phyloP scores from a whole-genome alignment of 1,140 invertebrate species.

The Lutraria rhynchaena region DNA sequence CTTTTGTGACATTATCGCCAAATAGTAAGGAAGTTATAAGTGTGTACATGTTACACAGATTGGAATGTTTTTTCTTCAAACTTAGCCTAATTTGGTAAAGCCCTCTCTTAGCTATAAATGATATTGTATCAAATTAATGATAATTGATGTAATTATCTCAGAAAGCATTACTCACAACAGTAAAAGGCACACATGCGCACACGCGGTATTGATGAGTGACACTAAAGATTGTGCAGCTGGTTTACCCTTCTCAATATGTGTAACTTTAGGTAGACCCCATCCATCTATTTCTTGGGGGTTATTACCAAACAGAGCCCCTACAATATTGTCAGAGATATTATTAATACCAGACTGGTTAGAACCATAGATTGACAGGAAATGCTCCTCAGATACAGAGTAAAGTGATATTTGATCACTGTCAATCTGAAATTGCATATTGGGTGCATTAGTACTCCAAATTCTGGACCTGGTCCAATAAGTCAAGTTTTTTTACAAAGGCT shows the following conservation, averaged over 20 bases:
- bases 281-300: too few species aligned
- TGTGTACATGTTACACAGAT: background rate
- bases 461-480: too few species aligned
- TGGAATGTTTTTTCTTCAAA: background rate
- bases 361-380: too few species aligned
- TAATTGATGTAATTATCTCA: background rate
- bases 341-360: too few species aligned
- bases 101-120: background rate
- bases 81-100: slow-evolving; percentile 2
- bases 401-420: too few species aligned
- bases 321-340: too few species aligned
- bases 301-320: too few species aligned
- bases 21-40: slow-evolving; percentile 2
- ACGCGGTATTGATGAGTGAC: slow-evolving; percentile 4
- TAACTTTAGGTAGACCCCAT: slow-evolving; percentile 13
- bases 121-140: background rate
- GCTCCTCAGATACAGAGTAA: too few species aligned
- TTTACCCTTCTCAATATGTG: background rate
- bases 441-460: too few species aligned
- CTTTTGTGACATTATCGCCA: slow-evolving; percentile 22
- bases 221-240: slow-evolving; percentile 7
- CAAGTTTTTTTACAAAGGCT: too few species aligned
- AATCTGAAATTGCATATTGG: too few species aligned
- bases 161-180: background rate
- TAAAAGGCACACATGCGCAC: background rate